Percentiles rank a stretch among this genome's conserved stretches.
These are phyloP conservation scores for Heliconius erato DNA, from an alignment of 2,888 invertebrate species.

Conservation along the genomic window DNA sequence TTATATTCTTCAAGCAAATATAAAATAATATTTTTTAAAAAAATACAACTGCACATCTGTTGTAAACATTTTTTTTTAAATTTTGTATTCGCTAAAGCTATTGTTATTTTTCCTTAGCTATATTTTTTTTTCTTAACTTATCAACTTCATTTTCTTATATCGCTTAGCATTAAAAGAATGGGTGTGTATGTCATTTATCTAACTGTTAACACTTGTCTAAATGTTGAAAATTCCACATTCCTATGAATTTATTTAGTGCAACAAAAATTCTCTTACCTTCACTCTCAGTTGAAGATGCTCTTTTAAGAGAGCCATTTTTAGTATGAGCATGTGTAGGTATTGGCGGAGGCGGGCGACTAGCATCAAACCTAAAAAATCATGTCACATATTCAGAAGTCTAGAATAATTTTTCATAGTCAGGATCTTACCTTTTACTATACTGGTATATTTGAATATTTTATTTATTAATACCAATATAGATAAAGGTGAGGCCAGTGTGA, in stretches of 20 bases:
- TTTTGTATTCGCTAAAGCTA: conserved; percentile 54
- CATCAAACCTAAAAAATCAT: conserved; percentile 64
- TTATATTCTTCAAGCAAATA: neutral
- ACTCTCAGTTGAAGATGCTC: conserved; percentile 49
- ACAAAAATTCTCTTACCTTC: conserved; percentile 22
- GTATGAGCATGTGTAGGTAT: conserved; percentile 54
- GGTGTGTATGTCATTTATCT: neutral
- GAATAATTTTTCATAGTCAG: neutral
- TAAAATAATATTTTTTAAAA: neutral
- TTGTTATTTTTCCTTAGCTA: conserved; percentile 32
- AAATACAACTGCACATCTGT: neutral
- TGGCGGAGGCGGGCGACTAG: conserved; percentile 71
- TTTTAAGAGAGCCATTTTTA: conserved; percentile 58
- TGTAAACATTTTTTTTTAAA: neutral
- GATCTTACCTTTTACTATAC: neutral
- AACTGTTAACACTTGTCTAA: neutral
- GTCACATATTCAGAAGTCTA: neutral
- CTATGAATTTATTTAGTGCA: conserved; percentile 1
- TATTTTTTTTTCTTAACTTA: conserved; percentile 9
- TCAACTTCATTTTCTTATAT: conserved; percentile 38
- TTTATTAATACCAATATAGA: neutral
- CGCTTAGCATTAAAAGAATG: conserved; percentile 50
- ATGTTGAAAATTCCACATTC: conserved; percentile 34
- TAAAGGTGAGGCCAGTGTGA: no score
- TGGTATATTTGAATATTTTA: neutral